A percentile compares a stretch with the other conserved stretches of the same genome.
phyloP scores from a whole-genome alignment of 1,140 invertebrate genomes.

The Euwallacea fornicatus region DNA sequence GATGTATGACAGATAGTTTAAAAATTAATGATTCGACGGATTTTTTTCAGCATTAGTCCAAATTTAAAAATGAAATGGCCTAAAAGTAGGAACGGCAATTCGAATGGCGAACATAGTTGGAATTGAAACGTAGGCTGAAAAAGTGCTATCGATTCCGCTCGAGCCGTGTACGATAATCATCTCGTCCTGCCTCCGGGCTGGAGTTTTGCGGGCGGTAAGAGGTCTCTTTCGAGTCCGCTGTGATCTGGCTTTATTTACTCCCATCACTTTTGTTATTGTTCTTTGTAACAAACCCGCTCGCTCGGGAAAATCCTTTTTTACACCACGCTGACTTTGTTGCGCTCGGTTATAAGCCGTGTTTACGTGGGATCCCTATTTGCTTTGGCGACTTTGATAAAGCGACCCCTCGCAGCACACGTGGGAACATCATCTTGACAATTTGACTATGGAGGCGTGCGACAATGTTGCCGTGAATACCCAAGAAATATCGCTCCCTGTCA shows the following conservation, averaged over 20 bases:
- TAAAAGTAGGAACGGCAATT: too few species aligned
- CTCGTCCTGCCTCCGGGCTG: conserved; percentile 1
- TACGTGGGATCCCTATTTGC: not conserved
- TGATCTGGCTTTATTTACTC: conserved; percentile 18
- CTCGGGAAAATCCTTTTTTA: conserved; percentile 13
- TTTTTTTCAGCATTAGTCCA: too few species aligned
- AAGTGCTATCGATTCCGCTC: conserved; percentile 1
- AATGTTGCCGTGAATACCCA: too few species aligned
- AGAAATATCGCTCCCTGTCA: too few species aligned
- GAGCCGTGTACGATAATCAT: conserved; percentile 11
- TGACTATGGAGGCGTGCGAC: too few species aligned
- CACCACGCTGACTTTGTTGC: conserved; percentile 2
- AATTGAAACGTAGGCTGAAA: not conserved
- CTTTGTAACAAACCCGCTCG: conserved; percentile 2
- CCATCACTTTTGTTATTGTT: conserved; percentile 11
- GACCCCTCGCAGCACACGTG: too few species aligned
- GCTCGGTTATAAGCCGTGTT: not conserved
- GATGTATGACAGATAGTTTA: too few species aligned
- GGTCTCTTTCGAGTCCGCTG: conserved; percentile 10
- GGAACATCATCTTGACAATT: too few species aligned
- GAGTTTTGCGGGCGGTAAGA: conserved; percentile 7
- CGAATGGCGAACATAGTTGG: too few species aligned
- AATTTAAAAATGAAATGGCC: too few species aligned
- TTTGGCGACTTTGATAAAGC: not conserved
- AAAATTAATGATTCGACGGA: too few species aligned